These are phyloP conservation scores for Amblyjoppa proteus DNA, from an alignment of 2,888 invertebrate genomes.

Conservation along the genomic window DNA sequence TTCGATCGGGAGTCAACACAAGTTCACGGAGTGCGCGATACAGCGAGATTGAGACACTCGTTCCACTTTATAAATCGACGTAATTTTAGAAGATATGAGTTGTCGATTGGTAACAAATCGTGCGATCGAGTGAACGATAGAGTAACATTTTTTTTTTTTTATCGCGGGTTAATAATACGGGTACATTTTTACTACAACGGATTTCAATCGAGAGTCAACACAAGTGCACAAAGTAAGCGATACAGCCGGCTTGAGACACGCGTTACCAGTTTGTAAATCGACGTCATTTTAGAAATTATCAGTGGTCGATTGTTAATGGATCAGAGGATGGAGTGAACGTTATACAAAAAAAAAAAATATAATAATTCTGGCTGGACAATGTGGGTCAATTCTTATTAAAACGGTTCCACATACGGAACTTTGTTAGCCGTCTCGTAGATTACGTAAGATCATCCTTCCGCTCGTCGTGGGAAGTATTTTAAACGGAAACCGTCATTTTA, in stretches of 20 bases:
- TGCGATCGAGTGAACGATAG: neutral
- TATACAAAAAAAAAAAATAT: neutral
- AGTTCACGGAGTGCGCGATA: neutral
- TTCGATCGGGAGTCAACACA: conserved; percentile 25
- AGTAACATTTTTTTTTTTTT: neutral
- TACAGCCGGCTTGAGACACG: neutral
- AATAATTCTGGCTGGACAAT: neutral
- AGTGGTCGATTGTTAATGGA: neutral
- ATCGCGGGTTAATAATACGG: neutral
- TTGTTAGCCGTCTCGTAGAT: neutral
- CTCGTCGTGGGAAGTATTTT: neutral
- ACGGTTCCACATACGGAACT: neutral
- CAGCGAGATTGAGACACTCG: neutral
- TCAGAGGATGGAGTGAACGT: neutral
- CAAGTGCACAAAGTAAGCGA: neutral
- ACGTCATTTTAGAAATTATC: neutral
- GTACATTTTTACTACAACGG: neutral
- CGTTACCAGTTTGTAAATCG: conserved; percentile 14
- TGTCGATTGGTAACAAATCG: neutral
- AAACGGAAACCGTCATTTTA: neutral
- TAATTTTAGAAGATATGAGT: neutral
- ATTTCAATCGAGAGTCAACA: conserved; percentile 12
- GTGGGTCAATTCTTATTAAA: neutral
- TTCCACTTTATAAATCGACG: conserved; percentile 12
- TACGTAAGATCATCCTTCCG: neutral